Conservation (phyloP, 1,140 invertebrate species). For the Trichonephila inaurata region DNA sequence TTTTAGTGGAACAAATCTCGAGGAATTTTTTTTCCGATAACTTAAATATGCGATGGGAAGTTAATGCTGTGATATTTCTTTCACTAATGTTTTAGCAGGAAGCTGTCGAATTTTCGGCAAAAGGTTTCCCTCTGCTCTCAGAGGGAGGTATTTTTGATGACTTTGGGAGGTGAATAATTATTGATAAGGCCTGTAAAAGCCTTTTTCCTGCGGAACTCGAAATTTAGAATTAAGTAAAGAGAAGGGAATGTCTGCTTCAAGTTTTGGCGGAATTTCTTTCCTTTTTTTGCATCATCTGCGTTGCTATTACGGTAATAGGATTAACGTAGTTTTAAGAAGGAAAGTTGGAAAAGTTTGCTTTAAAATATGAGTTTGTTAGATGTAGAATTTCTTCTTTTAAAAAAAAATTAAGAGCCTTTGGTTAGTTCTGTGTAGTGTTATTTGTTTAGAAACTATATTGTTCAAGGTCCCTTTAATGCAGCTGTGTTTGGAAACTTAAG, state of each 20-base stretch:
- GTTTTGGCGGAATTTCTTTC: neutral
- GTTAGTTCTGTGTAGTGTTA: too few relatives aligned
- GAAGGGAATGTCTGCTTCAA: neutral
- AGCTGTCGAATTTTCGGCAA: constrained; percentile 32
- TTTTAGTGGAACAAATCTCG: constrained; percentile 70
- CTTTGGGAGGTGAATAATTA: constrained; percentile 55
- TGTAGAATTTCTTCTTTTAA: neutral
- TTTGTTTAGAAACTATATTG: too few relatives aligned
- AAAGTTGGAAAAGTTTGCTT: neutral
- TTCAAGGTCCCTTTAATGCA: too few relatives aligned
- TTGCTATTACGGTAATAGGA: neutral
- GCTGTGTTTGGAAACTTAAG: too few relatives aligned
- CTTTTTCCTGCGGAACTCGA: neutral
- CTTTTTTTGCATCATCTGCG: neutral
- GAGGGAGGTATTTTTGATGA: constrained; percentile 31
- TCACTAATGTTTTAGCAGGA: constrained; percentile 49
- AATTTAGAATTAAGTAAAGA: constrained; percentile 52
- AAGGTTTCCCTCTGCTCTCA: neutral
- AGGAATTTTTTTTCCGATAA: constrained; percentile 22
- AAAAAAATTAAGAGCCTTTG: too few relatives aligned
- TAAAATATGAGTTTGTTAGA: neutral
- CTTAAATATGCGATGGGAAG: constrained; percentile 52
- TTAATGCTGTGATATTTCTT: constrained; percentile 74
- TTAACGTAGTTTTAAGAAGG: neutral
- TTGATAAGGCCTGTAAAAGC: constrained; percentile 41